Evolutionary conservation across 2,113 vertebrate species (phyloP).

Genomic region (Dromiciops gliroides): DNA sequence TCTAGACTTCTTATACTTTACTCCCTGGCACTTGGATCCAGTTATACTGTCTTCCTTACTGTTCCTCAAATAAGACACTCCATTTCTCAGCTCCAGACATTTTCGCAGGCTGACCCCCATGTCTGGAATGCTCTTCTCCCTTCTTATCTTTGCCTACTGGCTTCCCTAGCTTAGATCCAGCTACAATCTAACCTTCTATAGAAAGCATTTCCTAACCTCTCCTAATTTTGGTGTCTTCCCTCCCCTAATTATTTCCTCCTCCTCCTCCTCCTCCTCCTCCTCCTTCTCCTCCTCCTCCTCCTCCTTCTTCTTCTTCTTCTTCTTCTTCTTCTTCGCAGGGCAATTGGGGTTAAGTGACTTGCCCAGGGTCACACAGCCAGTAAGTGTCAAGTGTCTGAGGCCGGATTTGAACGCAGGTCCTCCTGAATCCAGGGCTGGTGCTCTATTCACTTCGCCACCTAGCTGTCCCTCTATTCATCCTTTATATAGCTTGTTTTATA

Average conservation of each 20-base stretch:
- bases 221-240: background rate
- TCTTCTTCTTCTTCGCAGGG: no score
- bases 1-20: background rate
- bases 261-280: no score
- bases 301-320: no score
- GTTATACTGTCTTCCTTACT: background rate
- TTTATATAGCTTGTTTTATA: background rate
- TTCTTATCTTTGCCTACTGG: background rate
- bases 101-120: background rate
- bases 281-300: no score
- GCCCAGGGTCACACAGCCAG: no score
- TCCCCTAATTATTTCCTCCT: background rate
- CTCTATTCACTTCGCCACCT: no score
- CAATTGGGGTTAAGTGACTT: no score
- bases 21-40: background rate
- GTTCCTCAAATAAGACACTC: background rate
- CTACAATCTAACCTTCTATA: background rate
- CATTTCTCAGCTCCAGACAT: background rate
- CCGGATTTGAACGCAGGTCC: no score
- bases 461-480: no score
- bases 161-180: background rate
- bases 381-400: no score
- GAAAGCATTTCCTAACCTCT: background rate
- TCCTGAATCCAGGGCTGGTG: no score
- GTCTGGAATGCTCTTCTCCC: background rate